Evolutionary conservation across 2,797 vertebrate species (phyloP), one percentile per base, ranked within the genome.

Genomic region (Lagodon rhomboides): DNA sequence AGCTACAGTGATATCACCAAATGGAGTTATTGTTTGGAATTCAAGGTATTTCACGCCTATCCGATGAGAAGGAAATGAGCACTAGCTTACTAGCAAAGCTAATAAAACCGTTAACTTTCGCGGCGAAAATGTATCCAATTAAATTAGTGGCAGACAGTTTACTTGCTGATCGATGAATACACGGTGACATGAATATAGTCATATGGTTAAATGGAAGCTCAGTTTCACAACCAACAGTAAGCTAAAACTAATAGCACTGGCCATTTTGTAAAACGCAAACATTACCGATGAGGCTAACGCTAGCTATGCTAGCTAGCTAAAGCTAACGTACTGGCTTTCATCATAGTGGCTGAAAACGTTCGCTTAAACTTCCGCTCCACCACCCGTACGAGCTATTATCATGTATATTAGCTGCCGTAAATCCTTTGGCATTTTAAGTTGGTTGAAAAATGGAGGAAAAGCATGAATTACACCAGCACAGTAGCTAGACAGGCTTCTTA

Each of bases 221-320:
- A 3, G 3, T 4, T 15, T 46, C 13, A 54, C 8, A 12, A 67
- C 13, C 18, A 51, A 73, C 23, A 64, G 47, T 13, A 51, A 51
- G 27, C 30, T 79, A 49, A 65, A 80, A 79, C 67, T 75, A 74
- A 50, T 27, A 27, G 22, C 25, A 34, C 60, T 80, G 83, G 87
- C 86, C 88, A 84, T 92, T 79, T 92, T 87, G 85, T 87, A 68
- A 4, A 80, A 75, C 38, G 77, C 56, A 56, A 79, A 62, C 77
- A 60, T 50, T 69, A 67, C 59, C 81, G 62, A 23, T 54, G 71
- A 44, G 41, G 88, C 89, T 85, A 79, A 68, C 49, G 69, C 46
- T 77, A 82, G 92, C 89, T 66, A 63, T 51, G 80, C 67, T 76
- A 80, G 64, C n/a, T 27, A 71, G 70, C 77, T 69, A 66, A 56